phyloP scores from a whole-genome alignment of 2,888 invertebrate species.

The Athalia cordata region DNA sequence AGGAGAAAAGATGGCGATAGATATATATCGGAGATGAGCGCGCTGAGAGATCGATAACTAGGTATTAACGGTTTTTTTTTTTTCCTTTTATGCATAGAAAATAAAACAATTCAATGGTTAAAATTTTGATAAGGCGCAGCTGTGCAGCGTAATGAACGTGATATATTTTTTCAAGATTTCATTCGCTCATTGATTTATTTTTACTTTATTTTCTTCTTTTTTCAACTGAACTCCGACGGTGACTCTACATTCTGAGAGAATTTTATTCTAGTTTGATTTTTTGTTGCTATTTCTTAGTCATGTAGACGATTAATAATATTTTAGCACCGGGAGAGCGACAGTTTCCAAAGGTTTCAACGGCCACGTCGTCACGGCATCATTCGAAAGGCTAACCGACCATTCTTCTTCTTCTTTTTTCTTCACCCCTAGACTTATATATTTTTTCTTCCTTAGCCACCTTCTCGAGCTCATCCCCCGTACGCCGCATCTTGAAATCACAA shows the following conservation, averaged over 20 bases:
- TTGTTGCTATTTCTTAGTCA: neutral
- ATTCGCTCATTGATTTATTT: too few relatives aligned
- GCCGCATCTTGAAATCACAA: conserved; percentile 30
- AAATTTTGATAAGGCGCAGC: neutral
- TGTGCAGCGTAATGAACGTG: neutral
- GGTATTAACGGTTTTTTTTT: neutral
- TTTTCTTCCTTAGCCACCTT: conserved; percentile 22
- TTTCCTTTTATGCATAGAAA: too few relatives aligned
- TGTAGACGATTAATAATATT: conserved; percentile 7
- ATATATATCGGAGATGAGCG: neutral
- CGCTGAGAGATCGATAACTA: conserved; percentile 17
- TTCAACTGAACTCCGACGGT: neutral
- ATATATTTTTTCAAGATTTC: too few relatives aligned
- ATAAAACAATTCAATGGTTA: too few relatives aligned
- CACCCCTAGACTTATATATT: neutral
- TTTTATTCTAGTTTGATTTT: neutral
- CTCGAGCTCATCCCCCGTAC: conserved; percentile 30
- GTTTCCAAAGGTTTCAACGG: conserved; percentile 26
- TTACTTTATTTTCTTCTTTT: neutral
- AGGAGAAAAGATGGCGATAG: conserved; percentile 23
- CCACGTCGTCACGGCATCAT: conserved; percentile 6
- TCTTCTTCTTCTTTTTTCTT: conserved; percentile 25
- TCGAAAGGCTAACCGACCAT: conserved; percentile 26
- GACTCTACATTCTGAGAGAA: neutral
- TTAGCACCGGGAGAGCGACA: conserved; percentile 2